Conservation (phyloP, 2,797 vertebrate genomes). For the Spinibarbus caldwelli region DNA sequence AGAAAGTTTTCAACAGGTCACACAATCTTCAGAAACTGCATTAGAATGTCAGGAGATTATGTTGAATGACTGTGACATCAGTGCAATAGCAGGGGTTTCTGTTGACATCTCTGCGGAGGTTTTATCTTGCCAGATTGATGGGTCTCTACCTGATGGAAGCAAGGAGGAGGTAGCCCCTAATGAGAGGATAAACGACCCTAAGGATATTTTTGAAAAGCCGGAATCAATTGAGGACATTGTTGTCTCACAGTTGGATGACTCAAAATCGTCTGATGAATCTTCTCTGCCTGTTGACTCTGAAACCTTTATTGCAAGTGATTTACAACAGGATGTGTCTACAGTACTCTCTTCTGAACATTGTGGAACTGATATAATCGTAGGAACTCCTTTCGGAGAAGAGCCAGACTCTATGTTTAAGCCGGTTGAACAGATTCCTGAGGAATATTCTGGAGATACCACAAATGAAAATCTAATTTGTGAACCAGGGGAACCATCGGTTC, state of each 20-base stretch:
- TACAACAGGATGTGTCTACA: constrained; percentile 13
- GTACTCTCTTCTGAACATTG: neutral
- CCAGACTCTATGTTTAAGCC: neutral
- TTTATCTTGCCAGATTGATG: neutral
- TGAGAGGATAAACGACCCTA: neutral
- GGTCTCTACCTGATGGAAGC: neutral
- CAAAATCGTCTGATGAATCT: neutral
- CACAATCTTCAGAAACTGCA: constrained; percentile 16
- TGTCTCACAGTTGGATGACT: neutral
- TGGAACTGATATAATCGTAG: neutral
- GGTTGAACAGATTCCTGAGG: neutral
- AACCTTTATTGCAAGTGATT: neutral
- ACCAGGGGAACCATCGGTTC: neutral
- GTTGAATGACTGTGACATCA: neutral
- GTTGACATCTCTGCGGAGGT: neutral
- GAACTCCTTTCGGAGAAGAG: neutral
- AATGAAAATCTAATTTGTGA: constrained; percentile 5
- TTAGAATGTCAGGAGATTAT: constrained; percentile 21
- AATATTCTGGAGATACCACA: neutral
- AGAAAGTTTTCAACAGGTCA: neutral
- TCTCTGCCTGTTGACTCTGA: neutral
- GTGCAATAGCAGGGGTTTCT: neutral
- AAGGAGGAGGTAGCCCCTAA: neutral
- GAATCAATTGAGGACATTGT: neutral
- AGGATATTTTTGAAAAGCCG: neutral